These are phyloP conservation scores for Crotophaga sulcirostris DNA, from an alignment of 2,113 vertebrate genomes.

Conservation along the genomic window DNA sequence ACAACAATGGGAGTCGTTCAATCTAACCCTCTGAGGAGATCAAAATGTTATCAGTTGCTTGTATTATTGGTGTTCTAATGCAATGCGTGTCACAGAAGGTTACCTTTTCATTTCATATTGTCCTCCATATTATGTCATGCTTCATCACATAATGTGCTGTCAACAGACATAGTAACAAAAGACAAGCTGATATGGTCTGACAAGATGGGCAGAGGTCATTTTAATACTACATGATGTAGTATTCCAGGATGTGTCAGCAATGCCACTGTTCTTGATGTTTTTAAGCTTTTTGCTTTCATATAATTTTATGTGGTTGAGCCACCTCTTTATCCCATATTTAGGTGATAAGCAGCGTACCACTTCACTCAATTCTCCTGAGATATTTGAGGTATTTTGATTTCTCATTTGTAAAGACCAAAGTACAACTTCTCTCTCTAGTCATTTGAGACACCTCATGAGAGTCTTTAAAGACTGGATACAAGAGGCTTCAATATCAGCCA, in stretches of 20 bases:
- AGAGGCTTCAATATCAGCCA: background rate
- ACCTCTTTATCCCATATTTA: background rate
- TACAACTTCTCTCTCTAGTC: background rate
- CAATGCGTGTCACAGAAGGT: constrained; percentile 8
- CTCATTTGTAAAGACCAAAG: background rate
- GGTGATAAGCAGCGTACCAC: background rate
- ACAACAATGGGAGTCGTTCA: background rate
- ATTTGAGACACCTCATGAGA: background rate
- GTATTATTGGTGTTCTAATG: constrained; percentile 1
- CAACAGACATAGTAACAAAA: constrained; percentile 13
- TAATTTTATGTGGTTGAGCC: background rate
- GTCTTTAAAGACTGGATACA: background rate
- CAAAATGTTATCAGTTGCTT: background rate
- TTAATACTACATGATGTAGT: background rate
- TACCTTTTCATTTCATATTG: constrained; percentile 35
- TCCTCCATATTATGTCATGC: background rate
- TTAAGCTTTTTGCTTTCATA: background rate
- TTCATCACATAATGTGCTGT: background rate
- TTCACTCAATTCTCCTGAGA: rapidly evolving
- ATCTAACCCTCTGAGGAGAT: background rate
- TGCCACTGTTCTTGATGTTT: background rate
- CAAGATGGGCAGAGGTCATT: background rate
- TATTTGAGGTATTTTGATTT: background rate
- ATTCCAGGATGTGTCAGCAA: background rate
- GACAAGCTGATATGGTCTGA: constrained; percentile 18